Percentiles rank a stretch among this genome's conserved stretches.
phyloP scores from a whole-genome alignment of 1,140 invertebrate genomes.

The Hylaeus volcanicus region DNA sequence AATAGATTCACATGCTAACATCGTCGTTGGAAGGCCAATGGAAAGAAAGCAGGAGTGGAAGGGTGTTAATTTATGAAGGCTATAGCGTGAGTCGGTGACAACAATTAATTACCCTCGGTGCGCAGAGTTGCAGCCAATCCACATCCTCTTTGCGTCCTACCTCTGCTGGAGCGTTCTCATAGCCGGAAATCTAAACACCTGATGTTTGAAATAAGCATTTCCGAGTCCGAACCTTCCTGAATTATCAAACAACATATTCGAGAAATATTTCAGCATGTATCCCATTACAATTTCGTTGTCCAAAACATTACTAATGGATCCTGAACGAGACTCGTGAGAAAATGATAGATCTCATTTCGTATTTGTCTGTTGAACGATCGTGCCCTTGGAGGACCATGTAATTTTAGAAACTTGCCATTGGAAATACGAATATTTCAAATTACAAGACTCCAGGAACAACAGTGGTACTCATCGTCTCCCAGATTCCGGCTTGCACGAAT shows the following conservation, averaged over 20 bases:
- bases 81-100: constrained; percentile 61
- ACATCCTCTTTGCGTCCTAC: constrained; percentile 29
- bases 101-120: constrained; percentile 64
- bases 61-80: constrained; percentile 64
- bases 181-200: background rate
- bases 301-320: too few relatives aligned
- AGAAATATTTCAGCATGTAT: too few relatives aligned
- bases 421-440: constrained; percentile 25
- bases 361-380: constrained; percentile 4
- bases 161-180: background rate
- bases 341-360: background rate
- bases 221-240: too few relatives aligned
- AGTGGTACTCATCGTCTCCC: background rate
- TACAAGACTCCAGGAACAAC: background rate
- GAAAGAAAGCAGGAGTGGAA: constrained; percentile 30
- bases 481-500: background rate
- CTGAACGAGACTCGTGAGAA: too few relatives aligned
- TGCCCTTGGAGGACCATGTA: background rate
- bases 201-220: background rate
- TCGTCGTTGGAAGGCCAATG: constrained; percentile 1
- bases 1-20: constrained; percentile 49
- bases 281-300: background rate
- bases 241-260: too few relatives aligned
- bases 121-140: constrained; percentile 29
- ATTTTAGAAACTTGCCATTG: background rate